Conservation (phyloP, 2,797 vertebrate species). For the Liparis tanakae region DNA sequence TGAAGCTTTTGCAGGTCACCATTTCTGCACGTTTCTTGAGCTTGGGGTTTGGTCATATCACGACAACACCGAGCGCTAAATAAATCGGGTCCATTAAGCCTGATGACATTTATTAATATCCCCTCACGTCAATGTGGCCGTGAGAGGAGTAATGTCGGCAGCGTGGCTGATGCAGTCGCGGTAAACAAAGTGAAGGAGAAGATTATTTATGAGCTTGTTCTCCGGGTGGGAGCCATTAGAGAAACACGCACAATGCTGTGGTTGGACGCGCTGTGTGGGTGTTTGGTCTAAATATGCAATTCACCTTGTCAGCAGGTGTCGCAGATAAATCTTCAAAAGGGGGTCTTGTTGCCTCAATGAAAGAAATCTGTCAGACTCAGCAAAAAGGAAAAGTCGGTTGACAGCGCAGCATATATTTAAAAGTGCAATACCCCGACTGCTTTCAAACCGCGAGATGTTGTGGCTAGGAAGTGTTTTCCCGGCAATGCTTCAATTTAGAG, state of each 20-base stretch:
- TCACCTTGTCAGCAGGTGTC: constrained; percentile 20
- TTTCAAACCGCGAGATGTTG: constrained; percentile 26
- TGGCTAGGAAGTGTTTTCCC: constrained; percentile 31
- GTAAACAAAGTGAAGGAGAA: constrained; percentile 47
- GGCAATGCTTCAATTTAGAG: constrained; percentile 34
- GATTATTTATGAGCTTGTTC: constrained; percentile 57
- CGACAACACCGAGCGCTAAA: constrained; percentile 23
- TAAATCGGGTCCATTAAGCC: constrained; percentile 37
- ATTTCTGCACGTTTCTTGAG: constrained; percentile 20
- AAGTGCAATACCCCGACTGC: constrained; percentile 1
- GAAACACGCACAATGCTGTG: constrained; percentile 48
- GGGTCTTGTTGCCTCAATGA: background rate
- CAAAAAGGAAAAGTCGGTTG: constrained; percentile 6
- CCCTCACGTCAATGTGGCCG: constrained; percentile 28
- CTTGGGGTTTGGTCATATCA: constrained; percentile 7
- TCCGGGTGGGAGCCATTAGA: constrained; percentile 51
- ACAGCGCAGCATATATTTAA: constrained; percentile 5
- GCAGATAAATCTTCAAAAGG: constrained; percentile 19
- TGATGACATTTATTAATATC: constrained; percentile 45
- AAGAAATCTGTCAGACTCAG: constrained; percentile 9
- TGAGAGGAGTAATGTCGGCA: constrained; percentile 31
- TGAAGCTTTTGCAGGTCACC: background rate
- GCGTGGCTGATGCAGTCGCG: constrained; percentile 20
- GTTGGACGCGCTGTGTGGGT: constrained; percentile 46
- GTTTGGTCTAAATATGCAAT: constrained; percentile 33